Evolutionary conservation across 2,888 invertebrate genomes (phyloP).

Genomic region (Eupithecia tripunctaria): DNA sequence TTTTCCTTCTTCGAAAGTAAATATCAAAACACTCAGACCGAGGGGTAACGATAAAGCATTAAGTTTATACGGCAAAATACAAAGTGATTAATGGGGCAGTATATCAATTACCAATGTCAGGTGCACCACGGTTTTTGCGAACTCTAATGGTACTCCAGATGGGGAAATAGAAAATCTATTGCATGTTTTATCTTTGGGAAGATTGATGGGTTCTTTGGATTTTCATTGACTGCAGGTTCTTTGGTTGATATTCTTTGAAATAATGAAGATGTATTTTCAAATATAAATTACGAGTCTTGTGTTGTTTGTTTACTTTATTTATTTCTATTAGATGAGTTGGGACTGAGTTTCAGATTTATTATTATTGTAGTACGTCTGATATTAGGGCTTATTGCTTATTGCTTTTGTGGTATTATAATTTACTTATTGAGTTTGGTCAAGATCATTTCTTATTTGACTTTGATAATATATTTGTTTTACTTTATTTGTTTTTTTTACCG

Average conservation of each 20-base stretch:
- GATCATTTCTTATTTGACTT: background rate
- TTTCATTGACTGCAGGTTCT: conserved; percentile 20
- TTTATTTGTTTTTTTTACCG: no score
- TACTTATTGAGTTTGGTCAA: background rate
- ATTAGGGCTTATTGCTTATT: background rate
- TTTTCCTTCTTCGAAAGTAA: conserved; percentile 14
- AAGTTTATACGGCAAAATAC: conserved; percentile 61
- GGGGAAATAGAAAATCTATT: conserved; percentile 54
- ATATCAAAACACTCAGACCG: conserved; percentile 21
- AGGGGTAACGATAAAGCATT: conserved; percentile 43
- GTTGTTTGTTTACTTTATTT: background rate
- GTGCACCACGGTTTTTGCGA: conserved; percentile 73
- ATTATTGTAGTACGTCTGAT: background rate
- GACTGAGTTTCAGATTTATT: background rate
- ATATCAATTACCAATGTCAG: conserved; percentile 80
- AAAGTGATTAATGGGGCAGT: conserved; percentile 76
- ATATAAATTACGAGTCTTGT: background rate
- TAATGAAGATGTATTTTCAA: conserved; percentile 11
- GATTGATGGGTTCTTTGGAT: conserved; percentile 49
- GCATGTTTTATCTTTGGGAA: conserved; percentile 57
- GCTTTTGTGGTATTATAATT: background rate
- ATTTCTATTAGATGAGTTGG: background rate
- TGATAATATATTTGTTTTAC: no score
- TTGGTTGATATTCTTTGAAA: background rate
- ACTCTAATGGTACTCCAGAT: conserved; percentile 58